phyloP scores from a whole-genome alignment of 1,140 invertebrate species.

The Mylabris phalerata region DNA sequence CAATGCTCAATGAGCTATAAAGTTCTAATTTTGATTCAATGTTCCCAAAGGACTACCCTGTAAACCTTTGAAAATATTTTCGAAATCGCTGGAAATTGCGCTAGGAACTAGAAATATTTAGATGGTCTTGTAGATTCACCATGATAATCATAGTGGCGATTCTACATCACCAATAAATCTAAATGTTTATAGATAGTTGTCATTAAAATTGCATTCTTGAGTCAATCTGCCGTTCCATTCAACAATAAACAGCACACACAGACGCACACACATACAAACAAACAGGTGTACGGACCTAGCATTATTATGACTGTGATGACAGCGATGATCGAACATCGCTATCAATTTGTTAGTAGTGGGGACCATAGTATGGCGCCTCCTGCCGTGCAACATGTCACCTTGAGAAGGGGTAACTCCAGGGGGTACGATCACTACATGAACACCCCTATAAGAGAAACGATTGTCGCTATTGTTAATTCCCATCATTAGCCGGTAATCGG shows the following conservation, averaged over 20 bases:
- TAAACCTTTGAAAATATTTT: too few species aligned
- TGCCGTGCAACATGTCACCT: conserved; percentile 16
- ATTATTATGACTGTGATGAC: conserved; percentile 15
- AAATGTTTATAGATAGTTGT: too few species aligned
- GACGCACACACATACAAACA: not conserved
- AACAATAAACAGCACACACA: conserved; percentile 2
- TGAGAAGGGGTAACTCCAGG: conserved; percentile 18
- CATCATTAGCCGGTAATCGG: conserved; percentile 9
- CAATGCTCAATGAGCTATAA: too few species aligned
- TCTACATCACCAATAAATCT: too few species aligned
- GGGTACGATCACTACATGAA: conserved; percentile 6
- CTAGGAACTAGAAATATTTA: too few species aligned
- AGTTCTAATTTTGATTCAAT: too few species aligned
- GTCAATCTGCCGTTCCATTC: not conserved
- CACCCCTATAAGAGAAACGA: conserved; percentile 5
- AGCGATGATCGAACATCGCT: conserved; percentile 15
- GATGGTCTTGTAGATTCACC: too few species aligned
- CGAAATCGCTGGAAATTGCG: too few species aligned
- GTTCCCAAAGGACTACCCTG: too few species aligned
- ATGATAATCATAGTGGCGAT: too few species aligned
- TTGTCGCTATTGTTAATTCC: conserved; percentile 14
- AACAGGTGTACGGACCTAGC: conserved; percentile 9
- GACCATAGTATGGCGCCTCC: not conserved
- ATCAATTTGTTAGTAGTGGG: conserved; percentile 11
- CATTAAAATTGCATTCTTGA: too few species aligned